Conservation (phyloP, 2,888 invertebrate genomes). For the Choreutis nemorana region DNA sequence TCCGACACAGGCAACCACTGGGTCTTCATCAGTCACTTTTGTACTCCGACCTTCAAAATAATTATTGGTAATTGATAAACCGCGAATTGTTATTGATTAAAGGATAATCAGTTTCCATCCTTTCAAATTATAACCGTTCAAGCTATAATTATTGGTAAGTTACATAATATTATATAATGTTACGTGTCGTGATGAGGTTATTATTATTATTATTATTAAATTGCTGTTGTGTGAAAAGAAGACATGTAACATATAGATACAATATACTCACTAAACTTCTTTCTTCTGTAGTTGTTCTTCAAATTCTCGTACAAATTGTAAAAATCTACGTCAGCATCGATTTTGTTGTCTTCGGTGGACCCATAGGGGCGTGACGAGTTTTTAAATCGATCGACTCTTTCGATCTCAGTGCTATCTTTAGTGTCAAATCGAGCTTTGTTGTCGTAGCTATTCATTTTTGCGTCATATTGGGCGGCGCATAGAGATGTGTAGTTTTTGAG, state of each 20-base stretch:
- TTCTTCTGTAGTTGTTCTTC: conserved; percentile 35
- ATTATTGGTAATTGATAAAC: too few species aligned
- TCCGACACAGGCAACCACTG: conserved; percentile 48
- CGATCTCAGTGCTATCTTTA: not conserved
- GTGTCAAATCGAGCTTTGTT: conserved; percentile 17
- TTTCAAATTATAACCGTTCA: too few species aligned
- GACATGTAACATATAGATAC: not conserved
- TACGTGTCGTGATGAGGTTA: too few species aligned
- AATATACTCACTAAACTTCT: conserved; percentile 41
- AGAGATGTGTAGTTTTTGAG: conserved; percentile 49
- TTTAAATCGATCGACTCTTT: conserved; percentile 15
- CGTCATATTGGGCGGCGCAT: conserved; percentile 46
- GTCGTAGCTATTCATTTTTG: conserved; percentile 26
- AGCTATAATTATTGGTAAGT: too few species aligned
- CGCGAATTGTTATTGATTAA: too few species aligned
- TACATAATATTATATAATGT: too few species aligned
- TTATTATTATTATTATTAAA: too few species aligned
- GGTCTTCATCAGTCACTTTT: conserved; percentile 44
- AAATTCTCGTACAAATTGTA: conserved; percentile 30
- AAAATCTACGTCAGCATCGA: conserved; percentile 21
- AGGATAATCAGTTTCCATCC: too few species aligned
- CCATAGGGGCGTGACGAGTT: conserved; percentile 10
- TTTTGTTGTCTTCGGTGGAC: conserved; percentile 32
- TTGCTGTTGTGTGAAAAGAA: too few species aligned
- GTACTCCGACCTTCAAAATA: conserved; percentile 45